Conservation (phyloP, 2,113 vertebrate species). For the Proteles cristata region DNA sequence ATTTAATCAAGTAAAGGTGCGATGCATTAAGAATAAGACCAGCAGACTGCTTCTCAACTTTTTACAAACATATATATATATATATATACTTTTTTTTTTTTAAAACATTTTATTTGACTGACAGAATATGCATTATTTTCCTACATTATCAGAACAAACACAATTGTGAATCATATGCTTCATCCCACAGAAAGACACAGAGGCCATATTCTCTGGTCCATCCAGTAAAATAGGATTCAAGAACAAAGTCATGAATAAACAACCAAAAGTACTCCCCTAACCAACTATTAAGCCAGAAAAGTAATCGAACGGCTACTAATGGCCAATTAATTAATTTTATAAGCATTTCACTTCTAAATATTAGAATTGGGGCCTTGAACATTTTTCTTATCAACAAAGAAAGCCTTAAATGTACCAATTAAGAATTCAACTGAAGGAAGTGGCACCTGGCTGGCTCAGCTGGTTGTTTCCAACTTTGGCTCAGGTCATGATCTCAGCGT, state of each 20-base stretch:
- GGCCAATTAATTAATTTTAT: slow-evolving; percentile 30
- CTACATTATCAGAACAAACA: neutral
- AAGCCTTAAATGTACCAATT: neutral
- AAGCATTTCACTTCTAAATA: neutral
- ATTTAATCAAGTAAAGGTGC: neutral
- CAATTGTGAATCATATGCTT: neutral
- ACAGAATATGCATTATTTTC: neutral
- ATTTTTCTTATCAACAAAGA: neutral
- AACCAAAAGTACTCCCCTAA: neutral
- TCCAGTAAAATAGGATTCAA: neutral
- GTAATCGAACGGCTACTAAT: neutral
- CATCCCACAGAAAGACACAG: neutral
- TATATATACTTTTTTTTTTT: neutral
- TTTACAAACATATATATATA: neutral
- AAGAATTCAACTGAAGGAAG: neutral
- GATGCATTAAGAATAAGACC: neutral
- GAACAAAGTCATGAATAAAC: neutral
- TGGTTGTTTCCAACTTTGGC: too few relatives aligned
- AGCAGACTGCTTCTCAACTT: neutral
- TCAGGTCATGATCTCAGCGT: too few relatives aligned
- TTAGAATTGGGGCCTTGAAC: neutral
- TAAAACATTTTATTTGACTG: neutral
- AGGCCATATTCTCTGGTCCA: neutral
- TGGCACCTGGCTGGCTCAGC: too few relatives aligned
- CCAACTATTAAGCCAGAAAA: neutral